A percentile compares a stretch with the other conserved stretches of the same genome.
These are phyloP conservation scores for Anadara kagoshimensis DNA, from an alignment of 1,140 invertebrate species.

Conservation along the genomic window DNA sequence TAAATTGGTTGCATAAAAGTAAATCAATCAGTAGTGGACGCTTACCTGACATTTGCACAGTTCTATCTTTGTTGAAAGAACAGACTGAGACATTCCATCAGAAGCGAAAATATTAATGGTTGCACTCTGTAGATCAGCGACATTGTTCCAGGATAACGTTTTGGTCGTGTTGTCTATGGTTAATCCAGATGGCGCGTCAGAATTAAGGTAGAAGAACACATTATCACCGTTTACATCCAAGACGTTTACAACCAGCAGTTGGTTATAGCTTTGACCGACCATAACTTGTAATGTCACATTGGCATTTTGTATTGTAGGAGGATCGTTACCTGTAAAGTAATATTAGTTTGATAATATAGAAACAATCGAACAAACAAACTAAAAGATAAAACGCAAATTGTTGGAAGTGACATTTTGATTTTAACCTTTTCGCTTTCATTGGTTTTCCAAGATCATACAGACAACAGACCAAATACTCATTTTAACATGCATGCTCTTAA, in stretches of 20 bases:
- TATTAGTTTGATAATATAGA: background rate
- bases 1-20: no score
- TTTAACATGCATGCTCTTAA: no score
- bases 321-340: conserved; percentile 41
- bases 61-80: conserved; percentile 45
- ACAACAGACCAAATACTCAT: no score
- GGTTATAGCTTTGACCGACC: conserved; percentile 26
- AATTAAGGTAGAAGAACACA: conserved; percentile 37
- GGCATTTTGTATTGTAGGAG: conserved; percentile 32
- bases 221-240: conserved; percentile 42
- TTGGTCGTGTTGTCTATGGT: conserved; percentile 24
- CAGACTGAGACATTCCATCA: conserved; percentile 38
- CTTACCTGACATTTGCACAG: conserved; percentile 52
- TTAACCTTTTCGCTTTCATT: no score
- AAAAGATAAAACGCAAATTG: no score
- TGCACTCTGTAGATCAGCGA: conserved; percentile 18
- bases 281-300: conserved; percentile 38
- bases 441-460: no score
- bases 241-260: conserved; percentile 23
- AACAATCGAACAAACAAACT: no score
- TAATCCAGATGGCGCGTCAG: conserved; percentile 27
- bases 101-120: conserved; percentile 32
- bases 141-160: conserved; percentile 15
- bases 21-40: background rate
- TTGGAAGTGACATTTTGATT: no score